Base-by-base conservation (phyloP, 2,888 invertebrate species). In the Brenthis hecate region DNA sequence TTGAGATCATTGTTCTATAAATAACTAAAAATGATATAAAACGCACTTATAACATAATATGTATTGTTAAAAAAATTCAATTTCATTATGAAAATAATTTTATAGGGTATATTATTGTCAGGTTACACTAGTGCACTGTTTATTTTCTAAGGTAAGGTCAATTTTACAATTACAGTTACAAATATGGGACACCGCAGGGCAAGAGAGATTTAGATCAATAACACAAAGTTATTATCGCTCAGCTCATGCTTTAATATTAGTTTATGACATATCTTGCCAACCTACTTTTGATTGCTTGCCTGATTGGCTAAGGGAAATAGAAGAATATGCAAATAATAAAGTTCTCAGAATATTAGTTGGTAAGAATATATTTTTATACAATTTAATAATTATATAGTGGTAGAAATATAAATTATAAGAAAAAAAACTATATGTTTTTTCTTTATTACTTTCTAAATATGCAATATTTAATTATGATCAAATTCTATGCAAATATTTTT, bases 101-200 rank as follows among this genome's bases (percentile, higher is more conserved):
- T 8, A 11, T 43, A 43, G n/a, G 14, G 6, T n/a, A n/a, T 51
- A 51, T n/a, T 53, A 11, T 53, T 16, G n/a, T n/a, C 3, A 53
- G 51, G 16, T n/a, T 8, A 14, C 16, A 53, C 13, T 58, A 47
- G 36, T 47, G 14, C 47, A 16, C 5, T 60, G 8, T 19, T 62
- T 51, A 50, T 28, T 16, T 53, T 53, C 16, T n/a, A 3, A 11
- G 11, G 11, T 43, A 3, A 43, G 11, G 36, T 43, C 2, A 11
- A 43, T 43, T 43, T 43, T 13, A 43, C 57, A 32, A 63, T 86
- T 81, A n/a, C 80, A 98, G 98, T 94, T 99, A 70, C 99, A 99
- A 95, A 99, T 99, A 85, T 99, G 99, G 99, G 99, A 99, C 84
- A 99, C 99, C 13, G 99, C 99, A 1, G 99, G 99, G 0, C 99